These are phyloP conservation scores for Cynaeus angustus DNA, from an alignment of 2,888 invertebrate genomes.

Conservation along the genomic window DNA sequence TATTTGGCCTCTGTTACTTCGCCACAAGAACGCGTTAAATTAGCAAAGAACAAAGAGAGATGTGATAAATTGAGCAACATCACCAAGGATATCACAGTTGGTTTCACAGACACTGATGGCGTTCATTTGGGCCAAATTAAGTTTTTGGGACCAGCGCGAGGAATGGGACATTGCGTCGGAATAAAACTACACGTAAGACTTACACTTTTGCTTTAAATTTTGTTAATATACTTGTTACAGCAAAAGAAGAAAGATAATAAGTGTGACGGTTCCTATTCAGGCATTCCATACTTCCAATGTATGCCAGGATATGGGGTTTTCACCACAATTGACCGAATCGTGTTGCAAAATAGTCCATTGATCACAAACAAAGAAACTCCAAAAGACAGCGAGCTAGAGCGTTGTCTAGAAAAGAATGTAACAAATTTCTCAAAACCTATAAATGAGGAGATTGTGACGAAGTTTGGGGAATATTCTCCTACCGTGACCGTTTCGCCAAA, in stretches of 20 bases:
- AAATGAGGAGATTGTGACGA: constrained; percentile 65
- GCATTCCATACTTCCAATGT: constrained; percentile 68
- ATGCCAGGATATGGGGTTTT: constrained; percentile 68
- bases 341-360: constrained; percentile 45
- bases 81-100: constrained; percentile 67
- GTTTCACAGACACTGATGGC: constrained; percentile 66
- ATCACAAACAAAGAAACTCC: constrained; percentile 45
- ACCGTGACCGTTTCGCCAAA: constrained; percentile 53
- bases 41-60: constrained; percentile 70
- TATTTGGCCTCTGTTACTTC: constrained; percentile 73
- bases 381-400: constrained; percentile 55
- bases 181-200: constrained; percentile 75
- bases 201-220: constrained; percentile 5
- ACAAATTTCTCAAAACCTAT: constrained; percentile 58
- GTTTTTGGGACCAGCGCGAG: constrained; percentile 74
- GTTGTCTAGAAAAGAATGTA: constrained; percentile 58
- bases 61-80: constrained; percentile 71
- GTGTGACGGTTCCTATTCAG: constrained; percentile 68
- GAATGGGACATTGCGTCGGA: constrained; percentile 75
- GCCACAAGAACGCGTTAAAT: constrained; percentile 72
- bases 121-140: constrained; percentile 71
- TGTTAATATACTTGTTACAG: constrained; percentile 53
- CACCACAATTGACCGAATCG: constrained; percentile 68
- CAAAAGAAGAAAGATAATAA: constrained; percentile 65
- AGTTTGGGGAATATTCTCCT: constrained; percentile 61